A percentile compares a stretch with the other conserved stretches of the same genome.
Evolutionary conservation across 2,888 invertebrate genomes (phyloP).

Genomic region (Xanthostigma xanthostigma): DNA sequence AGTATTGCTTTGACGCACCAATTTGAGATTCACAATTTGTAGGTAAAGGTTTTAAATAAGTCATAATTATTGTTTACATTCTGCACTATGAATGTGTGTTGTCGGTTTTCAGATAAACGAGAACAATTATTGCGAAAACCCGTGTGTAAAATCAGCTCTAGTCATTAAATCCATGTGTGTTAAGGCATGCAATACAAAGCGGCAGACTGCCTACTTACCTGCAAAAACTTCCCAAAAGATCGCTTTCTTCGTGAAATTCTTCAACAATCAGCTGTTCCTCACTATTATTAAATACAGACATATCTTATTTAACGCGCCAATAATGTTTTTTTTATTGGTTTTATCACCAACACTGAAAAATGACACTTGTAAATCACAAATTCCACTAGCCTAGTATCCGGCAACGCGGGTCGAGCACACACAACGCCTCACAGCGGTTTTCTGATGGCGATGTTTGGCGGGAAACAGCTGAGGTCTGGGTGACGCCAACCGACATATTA

Average conservation of each 20-base stretch:
- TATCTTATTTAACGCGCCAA: slow-evolving; percentile 20
- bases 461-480: slow-evolving; percentile 51
- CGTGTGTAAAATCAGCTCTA: no score
- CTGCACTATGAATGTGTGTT: no score
- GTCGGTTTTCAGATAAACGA: no score
- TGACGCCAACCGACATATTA: slow-evolving; percentile 29
- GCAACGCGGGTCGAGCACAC: slow-evolving; percentile 31
- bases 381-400: slow-evolving; percentile 22
- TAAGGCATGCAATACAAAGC: slow-evolving; percentile 17
- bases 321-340: slow-evolving; percentile 9
- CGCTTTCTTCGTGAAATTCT: slow-evolving; percentile 36
- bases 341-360: slow-evolving; percentile 12
- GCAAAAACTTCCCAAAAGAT: slow-evolving; percentile 31
- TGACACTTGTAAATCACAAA: slow-evolving; percentile 18
- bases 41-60: no score
- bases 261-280: slow-evolving; percentile 36
- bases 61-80: no score
- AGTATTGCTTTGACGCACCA: no score
- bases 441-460: slow-evolving; percentile 51
- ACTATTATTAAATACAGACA: slow-evolving; percentile 38
- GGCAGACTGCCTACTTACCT: slow-evolving; percentile 26
- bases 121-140: no score
- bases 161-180: neutral
- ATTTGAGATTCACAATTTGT: no score
- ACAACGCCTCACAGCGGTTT: slow-evolving; percentile 40